Evolutionary conservation across 1,140 invertebrate genomes (phyloP), one percentile per base, ranked within the genome.

Genomic region (Drosophila simulans): DNA sequence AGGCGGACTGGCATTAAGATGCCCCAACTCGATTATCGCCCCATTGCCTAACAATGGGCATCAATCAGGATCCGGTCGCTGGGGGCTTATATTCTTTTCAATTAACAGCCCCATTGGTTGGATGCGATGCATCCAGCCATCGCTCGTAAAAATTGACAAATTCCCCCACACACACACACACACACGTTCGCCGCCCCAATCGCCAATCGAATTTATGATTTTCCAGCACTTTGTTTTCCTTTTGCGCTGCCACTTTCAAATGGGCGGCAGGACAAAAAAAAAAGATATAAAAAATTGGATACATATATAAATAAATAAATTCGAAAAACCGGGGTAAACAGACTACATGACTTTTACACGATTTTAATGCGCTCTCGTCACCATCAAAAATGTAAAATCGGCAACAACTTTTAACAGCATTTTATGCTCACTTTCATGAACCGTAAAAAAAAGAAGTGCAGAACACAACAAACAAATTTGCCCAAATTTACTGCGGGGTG

Each of bases 201-300:
- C 49, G 42, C 42, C 49, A 80, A 64, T 80, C 37, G 58, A 65
- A 59, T 78, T 65, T 73, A 53, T 70, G 46, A 39, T 39, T 64
- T 51, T 66, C 46, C 40, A 52, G 62, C 35, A 72, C 46, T 37
- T 63, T 69, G 35, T 17, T 39, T 27, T 22, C 37, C 20, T 39
- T 37, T 11, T 37, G 8, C 37, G 31, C 51, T 84, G 48, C 51
- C 69, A 83, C 75, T 79, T 42, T 15, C 10, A 40, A 45, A 53
- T 49, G 58, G 71, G n/a, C 7, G 7, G n/a, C 4, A 17, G 7
- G 7, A 27, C 1, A 51, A 37, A 15, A 8, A 10, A 4, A 43
- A 48, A 43, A 78, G 1, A 17, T 17, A 17, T 17, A 17, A 17
- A 17, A 17, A 17, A 17, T 17, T 17, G 0, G 17, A 17, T 17